Evolutionary conservation across 2,113 vertebrate species (phyloP).

Genomic region (Haplotaxodon microlepis): DNA sequence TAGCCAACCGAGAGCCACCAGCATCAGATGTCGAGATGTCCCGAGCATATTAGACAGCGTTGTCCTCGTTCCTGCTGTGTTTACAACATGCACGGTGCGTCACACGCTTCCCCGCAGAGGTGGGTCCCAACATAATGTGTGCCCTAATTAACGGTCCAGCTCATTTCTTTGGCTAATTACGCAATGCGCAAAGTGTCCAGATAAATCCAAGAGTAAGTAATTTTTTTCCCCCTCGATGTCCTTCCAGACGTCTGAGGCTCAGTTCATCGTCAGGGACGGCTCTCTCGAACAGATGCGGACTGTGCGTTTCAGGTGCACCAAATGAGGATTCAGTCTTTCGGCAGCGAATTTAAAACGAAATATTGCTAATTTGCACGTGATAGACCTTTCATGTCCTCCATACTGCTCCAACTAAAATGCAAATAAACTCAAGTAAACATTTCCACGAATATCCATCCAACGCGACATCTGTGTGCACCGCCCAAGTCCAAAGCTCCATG

Average conservation of each 20-base stretch:
- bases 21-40: slow-evolving; percentile 3
- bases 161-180: slow-evolving; percentile 1
- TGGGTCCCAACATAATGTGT: background rate
- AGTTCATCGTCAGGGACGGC: background rate
- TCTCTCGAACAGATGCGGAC: background rate
- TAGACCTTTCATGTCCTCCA: background rate
- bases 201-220: background rate
- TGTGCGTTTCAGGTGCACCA: background rate
- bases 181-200: slow-evolving; percentile 14
- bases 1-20: slow-evolving; percentile 33
- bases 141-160: background rate
- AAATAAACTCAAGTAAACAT: background rate
- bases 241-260: background rate
- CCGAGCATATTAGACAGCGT: slow-evolving; percentile 9
- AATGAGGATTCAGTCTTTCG: background rate
- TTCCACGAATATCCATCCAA: background rate
- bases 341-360: background rate
- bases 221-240: fast-evolving
- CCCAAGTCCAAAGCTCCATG: background rate
- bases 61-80: background rate
- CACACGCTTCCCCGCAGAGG: background rate
- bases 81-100: background rate
- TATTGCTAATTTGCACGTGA: background rate
- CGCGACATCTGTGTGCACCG: background rate
- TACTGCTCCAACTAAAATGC: background rate